phyloP scores from a whole-genome alignment of 2,797 vertebrate genomes.

The Cynopterus sphinx region DNA sequence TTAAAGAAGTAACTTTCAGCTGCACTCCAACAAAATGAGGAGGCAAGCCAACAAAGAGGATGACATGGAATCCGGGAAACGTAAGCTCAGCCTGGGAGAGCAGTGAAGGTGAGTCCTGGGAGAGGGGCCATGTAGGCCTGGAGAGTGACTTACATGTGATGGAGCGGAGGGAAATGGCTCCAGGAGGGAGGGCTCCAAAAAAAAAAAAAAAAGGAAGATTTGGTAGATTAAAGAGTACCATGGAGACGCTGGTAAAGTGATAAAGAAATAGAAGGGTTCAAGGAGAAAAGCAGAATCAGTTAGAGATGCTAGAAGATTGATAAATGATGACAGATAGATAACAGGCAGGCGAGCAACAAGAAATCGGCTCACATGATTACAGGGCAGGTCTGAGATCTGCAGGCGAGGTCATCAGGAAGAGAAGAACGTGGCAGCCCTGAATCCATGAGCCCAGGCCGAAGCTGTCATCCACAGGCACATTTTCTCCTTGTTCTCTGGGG shows the following conservation, averaged over 20 bases:
- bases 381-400: not conserved
- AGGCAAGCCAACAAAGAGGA: not conserved
- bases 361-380: not conserved
- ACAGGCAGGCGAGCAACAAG: not conserved
- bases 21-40: not conserved
- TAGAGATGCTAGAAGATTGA: not conserved
- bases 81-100: not conserved
- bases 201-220: not conserved
- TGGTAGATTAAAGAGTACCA: not conserved
- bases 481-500: not conserved
- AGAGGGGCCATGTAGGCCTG: not conserved
- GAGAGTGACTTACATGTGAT: too few relatives aligned
- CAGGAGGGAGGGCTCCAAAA: too few relatives aligned
- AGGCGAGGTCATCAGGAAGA: not conserved
- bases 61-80: not conserved
- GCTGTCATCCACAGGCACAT: not conserved
- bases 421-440: not conserved
- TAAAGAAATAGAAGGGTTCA: not conserved
- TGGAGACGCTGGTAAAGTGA: not conserved
- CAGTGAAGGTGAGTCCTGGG: not conserved
- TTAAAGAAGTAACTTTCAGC: not conserved
- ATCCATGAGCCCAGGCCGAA: not conserved
- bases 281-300: not conserved
- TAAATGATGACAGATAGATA: not conserved
- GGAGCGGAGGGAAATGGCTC: not conserved